phyloP scores from a whole-genome alignment of 2,888 invertebrate species.

The Exocentrus adspersus region DNA sequence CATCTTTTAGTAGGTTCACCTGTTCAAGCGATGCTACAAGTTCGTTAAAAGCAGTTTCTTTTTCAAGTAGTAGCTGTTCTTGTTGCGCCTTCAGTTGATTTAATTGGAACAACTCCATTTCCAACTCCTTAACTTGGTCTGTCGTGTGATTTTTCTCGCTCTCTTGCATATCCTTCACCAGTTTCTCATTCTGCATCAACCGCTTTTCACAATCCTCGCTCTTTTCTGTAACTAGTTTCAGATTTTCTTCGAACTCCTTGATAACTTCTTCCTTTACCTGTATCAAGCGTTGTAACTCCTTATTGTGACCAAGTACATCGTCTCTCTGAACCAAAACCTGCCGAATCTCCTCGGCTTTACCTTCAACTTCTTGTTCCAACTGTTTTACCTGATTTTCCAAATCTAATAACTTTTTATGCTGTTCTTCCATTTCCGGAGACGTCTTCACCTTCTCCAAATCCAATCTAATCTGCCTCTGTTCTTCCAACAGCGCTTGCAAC shows the following conservation, averaged over 20 bases:
- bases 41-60: conserved; percentile 14
- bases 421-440: conserved; percentile 49
- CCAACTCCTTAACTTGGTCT: background rate
- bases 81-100: conserved; percentile 25
- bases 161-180: conserved; percentile 21
- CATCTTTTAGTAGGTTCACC: conserved; percentile 15
- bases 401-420: background rate
- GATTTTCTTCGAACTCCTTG: conserved; percentile 18
- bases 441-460: conserved; percentile 57
- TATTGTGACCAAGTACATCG: background rate
- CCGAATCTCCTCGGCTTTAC: conserved; percentile 18
- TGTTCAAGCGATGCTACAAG: conserved; percentile 1
- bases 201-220: conserved; percentile 16
- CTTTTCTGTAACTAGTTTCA: conserved; percentile 9
- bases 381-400: conserved; percentile 24
- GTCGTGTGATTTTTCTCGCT: conserved; percentile 13
- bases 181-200: conserved; percentile 18
- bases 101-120: background rate
- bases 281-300: conserved; percentile 19
- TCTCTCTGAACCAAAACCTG: conserved; percentile 23
- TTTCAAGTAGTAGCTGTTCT: conserved; percentile 25
- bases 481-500: conserved; percentile 68
- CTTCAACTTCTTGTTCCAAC: conserved; percentile 30
- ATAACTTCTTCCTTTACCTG: conserved; percentile 8
- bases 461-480: conserved; percentile 62